These are phyloP conservation scores for Cottoperca gobio DNA, from an alignment of 2,797 vertebrate species.

Conservation along the genomic window DNA sequence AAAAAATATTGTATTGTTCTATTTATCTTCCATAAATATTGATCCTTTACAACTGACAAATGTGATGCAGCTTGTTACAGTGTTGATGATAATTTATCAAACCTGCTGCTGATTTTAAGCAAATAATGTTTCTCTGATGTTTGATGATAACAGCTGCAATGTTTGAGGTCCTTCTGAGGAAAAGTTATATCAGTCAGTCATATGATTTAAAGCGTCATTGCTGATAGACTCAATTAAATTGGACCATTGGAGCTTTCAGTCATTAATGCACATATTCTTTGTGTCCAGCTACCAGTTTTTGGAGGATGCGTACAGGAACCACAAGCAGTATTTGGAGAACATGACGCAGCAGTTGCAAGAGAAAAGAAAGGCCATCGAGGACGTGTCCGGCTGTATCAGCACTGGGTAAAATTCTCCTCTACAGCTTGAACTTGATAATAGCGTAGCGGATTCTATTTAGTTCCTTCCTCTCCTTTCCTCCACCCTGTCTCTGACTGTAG, in stretches of 20 bases:
- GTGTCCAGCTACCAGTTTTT: conserved; percentile 93
- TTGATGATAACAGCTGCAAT: not conserved
- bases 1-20: not conserved
- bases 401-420: conserved; percentile 85
- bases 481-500: too few relatives aligned
- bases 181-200: not conserved
- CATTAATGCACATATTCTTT: not conserved
- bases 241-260: not conserved
- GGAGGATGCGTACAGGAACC: conserved; percentile 98
- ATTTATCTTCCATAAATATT: not conserved
- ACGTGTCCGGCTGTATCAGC: conserved; percentile 92
- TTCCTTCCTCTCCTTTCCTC: too few relatives aligned
- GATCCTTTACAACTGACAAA: not conserved
- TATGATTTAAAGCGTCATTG: not conserved
- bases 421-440: not conserved
- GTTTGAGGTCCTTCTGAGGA: not conserved
- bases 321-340: conserved; percentile 95
- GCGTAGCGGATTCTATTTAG: too few relatives aligned
- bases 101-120: not conserved
- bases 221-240: not conserved
- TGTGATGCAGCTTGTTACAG: not conserved
- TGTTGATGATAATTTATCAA: not conserved
- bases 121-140: not conserved
- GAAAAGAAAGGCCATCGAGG: conserved; percentile 95
- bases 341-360: conserved; percentile 96